Evolutionary conservation across 2,888 invertebrate species (phyloP).

Genomic region (Fragum whitleyi): DNA sequence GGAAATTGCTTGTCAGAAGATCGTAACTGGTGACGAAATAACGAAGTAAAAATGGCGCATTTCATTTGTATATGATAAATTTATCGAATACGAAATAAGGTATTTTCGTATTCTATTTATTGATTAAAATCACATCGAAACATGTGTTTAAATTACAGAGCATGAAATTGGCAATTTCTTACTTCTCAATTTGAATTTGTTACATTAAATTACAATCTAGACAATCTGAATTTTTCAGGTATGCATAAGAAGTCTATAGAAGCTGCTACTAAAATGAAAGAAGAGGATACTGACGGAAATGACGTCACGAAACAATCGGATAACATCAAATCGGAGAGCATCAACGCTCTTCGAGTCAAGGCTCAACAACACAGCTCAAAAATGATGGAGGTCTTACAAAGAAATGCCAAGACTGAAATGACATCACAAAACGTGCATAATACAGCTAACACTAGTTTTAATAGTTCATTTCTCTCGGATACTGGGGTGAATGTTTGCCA

Average conservation of each 20-base stretch:
- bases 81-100: no score
- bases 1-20: no score
- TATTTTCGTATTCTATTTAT: no score
- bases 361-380: conserved; percentile 93
- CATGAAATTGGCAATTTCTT: no score
- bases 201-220: no score
- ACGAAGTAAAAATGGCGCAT: not conserved
- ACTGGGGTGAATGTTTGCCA: conserved; percentile 40
- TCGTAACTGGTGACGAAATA: not conserved
- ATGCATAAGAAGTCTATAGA: conserved; percentile 99
- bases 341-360: conserved; percentile 96
- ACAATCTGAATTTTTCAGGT: no score
- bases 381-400: conserved; percentile 73
- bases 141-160: no score
- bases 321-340: conserved; percentile 93
- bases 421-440: conserved; percentile 26
- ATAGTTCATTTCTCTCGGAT: conserved; percentile 68
- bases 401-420: conserved; percentile 56
- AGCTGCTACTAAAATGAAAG: conserved; percentile 97
- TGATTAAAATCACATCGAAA: no score
- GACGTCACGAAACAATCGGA: conserved; percentile 83
- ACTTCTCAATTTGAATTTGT: no score
- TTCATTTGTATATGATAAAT: no score
- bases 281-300: conserved; percentile 89
- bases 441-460: conserved; percentile 58